phyloP scores from a whole-genome alignment of 1,140 invertebrate species.

The Xylocopa sonorina region DNA sequence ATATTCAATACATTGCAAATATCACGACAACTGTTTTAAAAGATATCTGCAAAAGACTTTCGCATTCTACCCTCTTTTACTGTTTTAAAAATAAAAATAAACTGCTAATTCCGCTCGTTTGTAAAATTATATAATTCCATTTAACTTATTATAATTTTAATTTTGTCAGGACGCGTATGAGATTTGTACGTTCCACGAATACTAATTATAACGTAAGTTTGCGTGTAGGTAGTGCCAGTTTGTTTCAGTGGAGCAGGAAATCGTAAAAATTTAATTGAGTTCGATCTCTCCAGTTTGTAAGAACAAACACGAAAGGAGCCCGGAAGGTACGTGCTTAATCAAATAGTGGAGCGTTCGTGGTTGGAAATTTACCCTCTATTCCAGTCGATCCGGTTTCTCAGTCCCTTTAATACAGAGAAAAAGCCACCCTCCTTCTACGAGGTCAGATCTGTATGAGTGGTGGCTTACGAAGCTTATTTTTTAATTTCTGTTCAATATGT shows the following conservation, averaged over 20 bases:
- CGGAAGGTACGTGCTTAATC: slow-evolving; percentile 44
- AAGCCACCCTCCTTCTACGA: slow-evolving; percentile 28
- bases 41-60: no score
- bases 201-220: no score
- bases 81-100: no score
- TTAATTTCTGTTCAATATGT: slow-evolving; percentile 67
- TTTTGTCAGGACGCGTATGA: no score
- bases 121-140: no score
- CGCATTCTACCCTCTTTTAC: no score
- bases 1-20: no score
- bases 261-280: slow-evolving; percentile 1
- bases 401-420: slow-evolving; percentile 12
- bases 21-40: no score
- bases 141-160: no score
- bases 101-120: no score
- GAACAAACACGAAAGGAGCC: slow-evolving; percentile 4
- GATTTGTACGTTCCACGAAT: no score
- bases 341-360: slow-evolving; percentile 37
- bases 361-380: slow-evolving; percentile 29
- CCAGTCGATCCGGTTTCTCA: slow-evolving; percentile 48
- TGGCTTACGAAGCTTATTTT: slow-evolving; percentile 69
- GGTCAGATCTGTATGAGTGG: slow-evolving; percentile 40
- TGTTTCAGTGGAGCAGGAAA: background rate
- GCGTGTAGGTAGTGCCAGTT: no score
- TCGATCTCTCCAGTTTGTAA: background rate